Evolutionary conservation across 1,140 invertebrate genomes (phyloP).

Genomic region (Steinernema feltiae): DNA sequence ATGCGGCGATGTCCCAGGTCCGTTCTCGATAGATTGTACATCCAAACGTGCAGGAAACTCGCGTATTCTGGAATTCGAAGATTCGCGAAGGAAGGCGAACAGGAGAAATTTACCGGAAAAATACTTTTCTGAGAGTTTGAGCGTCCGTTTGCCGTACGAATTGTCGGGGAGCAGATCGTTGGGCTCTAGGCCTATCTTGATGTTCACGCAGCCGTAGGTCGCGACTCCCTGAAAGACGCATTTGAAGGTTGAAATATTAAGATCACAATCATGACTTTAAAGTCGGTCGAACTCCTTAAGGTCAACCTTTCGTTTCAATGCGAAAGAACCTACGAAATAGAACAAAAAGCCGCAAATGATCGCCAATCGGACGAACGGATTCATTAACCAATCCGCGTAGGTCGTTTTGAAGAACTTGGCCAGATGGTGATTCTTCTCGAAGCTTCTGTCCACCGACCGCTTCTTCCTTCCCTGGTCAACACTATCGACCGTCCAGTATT

Average conservation of each 20-base stretch:
- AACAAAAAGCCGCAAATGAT: conserved; percentile 83
- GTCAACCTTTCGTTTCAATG: conserved; percentile 69
- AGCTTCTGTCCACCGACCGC: conserved; percentile 25
- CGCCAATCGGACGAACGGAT: conserved; percentile 77
- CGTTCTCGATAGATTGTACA: conserved; percentile 48
- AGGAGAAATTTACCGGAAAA: conserved; percentile 42
- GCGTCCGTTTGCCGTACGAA: conserved; percentile 57
- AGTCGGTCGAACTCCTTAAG: conserved; percentile 64
- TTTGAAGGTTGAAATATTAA: conserved; percentile 43
- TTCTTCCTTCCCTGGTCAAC: neutral
- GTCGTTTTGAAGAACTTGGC: conserved; percentile 71
- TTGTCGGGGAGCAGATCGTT: conserved; percentile 57
- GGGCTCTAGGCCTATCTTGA: conserved; percentile 58
- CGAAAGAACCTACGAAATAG: conserved; percentile 69
- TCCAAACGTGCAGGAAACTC: conserved; percentile 54
- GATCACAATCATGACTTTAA: conserved; percentile 29
- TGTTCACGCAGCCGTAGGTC: conserved; percentile 50
- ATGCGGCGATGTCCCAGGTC: conserved; percentile 43
- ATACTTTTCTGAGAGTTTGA: conserved; percentile 49
- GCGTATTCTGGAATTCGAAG: conserved; percentile 45
- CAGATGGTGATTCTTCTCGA: conserved; percentile 63
- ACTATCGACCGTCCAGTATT: conserved; percentile 5
- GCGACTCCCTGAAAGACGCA: conserved; percentile 48
- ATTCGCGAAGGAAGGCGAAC: neutral
- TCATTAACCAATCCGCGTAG: conserved; percentile 77